Evolutionary conservation across 2,113 vertebrate species (phyloP), one percentile per base, ranked within the genome.

Genomic region (Eublepharis macularius): DNA sequence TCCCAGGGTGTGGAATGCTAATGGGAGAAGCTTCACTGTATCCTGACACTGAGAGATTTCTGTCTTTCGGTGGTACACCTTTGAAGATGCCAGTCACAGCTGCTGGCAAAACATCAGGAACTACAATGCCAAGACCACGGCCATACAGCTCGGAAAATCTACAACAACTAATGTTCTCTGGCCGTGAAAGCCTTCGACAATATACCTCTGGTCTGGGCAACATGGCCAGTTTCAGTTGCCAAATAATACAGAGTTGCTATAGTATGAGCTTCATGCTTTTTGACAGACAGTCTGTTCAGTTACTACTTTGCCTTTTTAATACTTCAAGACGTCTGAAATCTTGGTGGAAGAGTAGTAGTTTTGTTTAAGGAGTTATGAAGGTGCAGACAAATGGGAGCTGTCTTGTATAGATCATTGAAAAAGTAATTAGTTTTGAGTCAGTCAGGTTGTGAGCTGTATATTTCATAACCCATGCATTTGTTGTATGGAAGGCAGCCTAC

Each of bases 401-500:
- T 89, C 87, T 88, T 83, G 85, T 89, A 81, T 78, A 80, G 91
- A 90, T 86, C 92, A 92, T 92, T 92, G 77, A 83, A 84, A 92
- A 77, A 88, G 76, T 16, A 21, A 85, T 88, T 69, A 85, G 72
- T 77, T n/a, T 75, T 94, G 92, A 93, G 89, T 93, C 93, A 94
- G 84, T 36, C 83, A 88, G 92, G 65, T 89, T 90, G 83, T 85
- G 79, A 89, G 75, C 87, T 1, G 0, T 86, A 73, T 16, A 81
- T 87, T 90, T 90, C 87, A 72, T 85, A 89, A 77, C 77, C 81
- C 63, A 7, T 91, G 80, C 83, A 77, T 88, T 92, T 89, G 82
- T 91, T 92, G 73, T 89, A 94, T 65, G 88, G 87, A 88, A 94
- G 86, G 78, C 91, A 89, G 90, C 94, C 94, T 89, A 93, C 92